These are phyloP conservation scores for Brachyistius frenatus DNA, from an alignment of 2,113 vertebrate species.

Conservation along the genomic window DNA sequence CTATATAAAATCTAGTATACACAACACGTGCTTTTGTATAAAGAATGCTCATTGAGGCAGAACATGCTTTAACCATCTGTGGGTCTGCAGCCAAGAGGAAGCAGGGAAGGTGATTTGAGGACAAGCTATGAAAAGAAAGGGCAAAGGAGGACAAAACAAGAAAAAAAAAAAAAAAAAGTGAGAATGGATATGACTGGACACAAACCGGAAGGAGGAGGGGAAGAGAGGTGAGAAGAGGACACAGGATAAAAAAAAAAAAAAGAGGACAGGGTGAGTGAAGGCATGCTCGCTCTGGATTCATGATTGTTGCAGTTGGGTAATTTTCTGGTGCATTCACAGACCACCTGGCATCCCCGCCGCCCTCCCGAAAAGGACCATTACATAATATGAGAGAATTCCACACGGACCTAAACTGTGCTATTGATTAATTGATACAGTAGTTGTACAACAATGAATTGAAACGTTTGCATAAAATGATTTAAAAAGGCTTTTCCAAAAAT, in stretches of 20 bases:
- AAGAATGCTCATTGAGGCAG: slow-evolving; percentile 2
- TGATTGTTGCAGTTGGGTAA: slow-evolving; percentile 41
- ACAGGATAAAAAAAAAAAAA: slow-evolving; percentile 24
- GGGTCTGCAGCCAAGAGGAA: slow-evolving; percentile 27
- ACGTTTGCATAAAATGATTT: too few relatives aligned
- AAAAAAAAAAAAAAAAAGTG: slow-evolving; percentile 35
- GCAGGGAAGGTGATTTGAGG: slow-evolving; percentile 11
- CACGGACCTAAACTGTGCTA: slow-evolving; percentile 22
- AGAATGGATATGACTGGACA: slow-evolving; percentile 28
- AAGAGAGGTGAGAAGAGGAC: slow-evolving; percentile 40
- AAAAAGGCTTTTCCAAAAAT: too few relatives aligned
- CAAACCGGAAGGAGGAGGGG: slow-evolving; percentile 10
- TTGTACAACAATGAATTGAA: slow-evolving; percentile 17
- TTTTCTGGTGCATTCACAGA: slow-evolving; percentile 56
- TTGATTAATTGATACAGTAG: slow-evolving; percentile 35
- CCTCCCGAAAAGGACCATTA: slow-evolving; percentile 33
- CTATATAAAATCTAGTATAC: neutral
- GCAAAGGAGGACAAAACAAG: slow-evolving; percentile 26
- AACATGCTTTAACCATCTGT: slow-evolving; percentile 14
- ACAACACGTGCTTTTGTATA: neutral
- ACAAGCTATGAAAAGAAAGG: slow-evolving; percentile 32
- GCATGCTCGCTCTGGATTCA: slow-evolving; percentile 24
- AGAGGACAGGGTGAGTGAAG: slow-evolving; percentile 33
- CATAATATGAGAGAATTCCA: slow-evolving; percentile 43
- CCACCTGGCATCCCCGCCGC: slow-evolving; percentile 33